Conservation (phyloP, 1,140 invertebrate species). For the Dysdera silvatica region DNA sequence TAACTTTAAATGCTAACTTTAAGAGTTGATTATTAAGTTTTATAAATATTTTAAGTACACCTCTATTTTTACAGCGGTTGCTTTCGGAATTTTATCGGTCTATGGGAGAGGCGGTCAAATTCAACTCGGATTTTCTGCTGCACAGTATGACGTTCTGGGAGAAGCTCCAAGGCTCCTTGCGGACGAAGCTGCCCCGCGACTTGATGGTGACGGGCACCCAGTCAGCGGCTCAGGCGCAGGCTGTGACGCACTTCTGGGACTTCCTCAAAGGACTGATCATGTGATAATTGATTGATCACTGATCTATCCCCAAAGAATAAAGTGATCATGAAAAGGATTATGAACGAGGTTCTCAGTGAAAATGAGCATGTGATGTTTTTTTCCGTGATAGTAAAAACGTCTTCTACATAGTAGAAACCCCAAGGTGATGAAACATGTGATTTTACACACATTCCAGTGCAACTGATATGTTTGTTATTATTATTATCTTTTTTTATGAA, state of each 20-base stretch:
- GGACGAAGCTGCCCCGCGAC: conserved; percentile 36
- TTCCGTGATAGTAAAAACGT: no score
- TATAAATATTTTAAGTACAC: neutral
- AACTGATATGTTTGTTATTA: no score
- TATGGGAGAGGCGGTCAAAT: conserved; percentile 67
- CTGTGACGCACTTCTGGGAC: conserved; percentile 37
- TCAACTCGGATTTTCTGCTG: conserved; percentile 54
- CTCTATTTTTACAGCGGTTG: conserved; percentile 53
- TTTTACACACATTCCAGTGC: no score
- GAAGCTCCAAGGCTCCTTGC: conserved; percentile 40
- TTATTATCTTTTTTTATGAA: no score
- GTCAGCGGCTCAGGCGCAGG: conserved; percentile 32
- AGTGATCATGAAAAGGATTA: no score
- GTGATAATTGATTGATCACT: conserved; percentile 15
- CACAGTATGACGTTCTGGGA: conserved; percentile 39
- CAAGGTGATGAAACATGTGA: no score
- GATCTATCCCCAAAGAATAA: no score
- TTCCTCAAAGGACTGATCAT: conserved; percentile 35
- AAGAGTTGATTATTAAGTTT: conserved; percentile 4
- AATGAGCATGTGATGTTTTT: no score
- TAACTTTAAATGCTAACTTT: conserved; percentile 13
- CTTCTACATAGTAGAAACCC: no score
- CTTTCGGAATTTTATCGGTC: conserved; percentile 76
- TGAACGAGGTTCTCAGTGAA: no score
- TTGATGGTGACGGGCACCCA: conserved; percentile 30